Evolutionary conservation across 2,888 invertebrate genomes (phyloP), one percentile per base, ranked within the genome.

Genomic region (Chrysopilus asiliformis): DNA sequence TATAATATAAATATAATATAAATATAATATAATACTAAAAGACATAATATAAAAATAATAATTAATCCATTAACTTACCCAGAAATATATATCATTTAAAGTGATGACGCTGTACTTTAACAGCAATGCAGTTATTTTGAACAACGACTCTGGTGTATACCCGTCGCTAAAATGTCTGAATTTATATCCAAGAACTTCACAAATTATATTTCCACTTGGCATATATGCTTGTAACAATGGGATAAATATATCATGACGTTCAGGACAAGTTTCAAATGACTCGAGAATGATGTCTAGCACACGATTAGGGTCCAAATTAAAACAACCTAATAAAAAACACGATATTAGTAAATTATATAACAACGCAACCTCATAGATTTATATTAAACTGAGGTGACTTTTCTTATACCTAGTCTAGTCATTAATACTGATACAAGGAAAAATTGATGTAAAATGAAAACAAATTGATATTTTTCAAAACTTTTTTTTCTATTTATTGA

Each of bases 291-390:
- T 79, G 58, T 98, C 98, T 45, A 97, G 67, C 10, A 95, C 94
- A 54, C 97, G 72, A 63, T 98, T 98, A 4, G 98, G 98, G 66
- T 99, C 98, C 58, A 99, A 73, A 67, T 97, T 97, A 60, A 98
- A 99, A 62, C 94, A 95, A 53, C 98, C 95, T 89, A 68, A 38
- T 36, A 44, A 27, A 43, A 41, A 41, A 43, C 38, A 37, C 36
- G 27, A 24, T 24, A n/a, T 24, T 10, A 9, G 24, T 10, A 24
- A n/a, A n/a, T n/a, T n/a, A n/a, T n/a, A n/a, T n/a, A n/a, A n/a
- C n/a, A n/a, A n/a, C n/a, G n/a, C n/a, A n/a, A n/a, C n/a, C n/a
- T n/a, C n/a, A n/a, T n/a, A n/a, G n/a, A n/a, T n/a, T n/a, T n/a
- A n/a, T n/a, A n/a, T n/a, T n/a, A n/a, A n/a, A n/a, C n/a, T n/a